Conservation (phyloP, 2,113 vertebrate genomes). For the Collichthys lucidus region DNA sequence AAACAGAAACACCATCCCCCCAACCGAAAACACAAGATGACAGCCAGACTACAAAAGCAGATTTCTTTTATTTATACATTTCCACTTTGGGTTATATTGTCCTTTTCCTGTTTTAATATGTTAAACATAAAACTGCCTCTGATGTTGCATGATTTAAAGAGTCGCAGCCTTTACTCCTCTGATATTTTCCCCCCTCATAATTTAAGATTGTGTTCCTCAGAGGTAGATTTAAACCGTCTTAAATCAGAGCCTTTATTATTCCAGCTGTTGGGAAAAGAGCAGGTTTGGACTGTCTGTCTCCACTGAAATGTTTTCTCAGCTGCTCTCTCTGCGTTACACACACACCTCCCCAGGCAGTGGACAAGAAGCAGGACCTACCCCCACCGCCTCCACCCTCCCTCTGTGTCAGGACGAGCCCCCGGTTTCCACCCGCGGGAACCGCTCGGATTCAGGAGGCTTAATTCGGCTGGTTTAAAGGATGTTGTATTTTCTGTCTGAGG, state of each 20-base stretch:
- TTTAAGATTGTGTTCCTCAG: constrained; percentile 51
- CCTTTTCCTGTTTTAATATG: constrained; percentile 19
- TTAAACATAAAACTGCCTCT: constrained; percentile 17
- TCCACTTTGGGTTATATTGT: not conserved
- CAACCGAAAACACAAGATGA: not conserved
- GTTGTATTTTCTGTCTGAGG: constrained; percentile 55
- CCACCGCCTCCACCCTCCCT: not conserved
- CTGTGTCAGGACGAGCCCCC: constrained; percentile 56
- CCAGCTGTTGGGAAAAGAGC: constrained; percentile 79
- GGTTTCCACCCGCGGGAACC: constrained; percentile 55
- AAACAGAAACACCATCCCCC: not conserved
- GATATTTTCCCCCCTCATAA: constrained; percentile 28
- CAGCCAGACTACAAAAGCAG: constrained; percentile 18
- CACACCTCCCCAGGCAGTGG: constrained; percentile 61
- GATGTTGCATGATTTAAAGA: constrained; percentile 48
- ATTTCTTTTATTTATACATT: constrained; percentile 3
- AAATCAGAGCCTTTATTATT: constrained; percentile 79
- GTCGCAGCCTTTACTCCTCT: constrained; percentile 18
- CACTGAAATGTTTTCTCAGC: constrained; percentile 82
- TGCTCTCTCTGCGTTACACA: constrained; percentile 65
- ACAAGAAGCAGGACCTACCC: constrained; percentile 66
- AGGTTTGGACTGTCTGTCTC: constrained; percentile 70
- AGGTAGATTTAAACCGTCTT: constrained; percentile 68
- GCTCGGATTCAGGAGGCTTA: constrained; percentile 48
- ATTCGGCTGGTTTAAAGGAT: constrained; percentile 63